Conservation (phyloP, 2,888 invertebrate species). For the Boloria selene region DNA sequence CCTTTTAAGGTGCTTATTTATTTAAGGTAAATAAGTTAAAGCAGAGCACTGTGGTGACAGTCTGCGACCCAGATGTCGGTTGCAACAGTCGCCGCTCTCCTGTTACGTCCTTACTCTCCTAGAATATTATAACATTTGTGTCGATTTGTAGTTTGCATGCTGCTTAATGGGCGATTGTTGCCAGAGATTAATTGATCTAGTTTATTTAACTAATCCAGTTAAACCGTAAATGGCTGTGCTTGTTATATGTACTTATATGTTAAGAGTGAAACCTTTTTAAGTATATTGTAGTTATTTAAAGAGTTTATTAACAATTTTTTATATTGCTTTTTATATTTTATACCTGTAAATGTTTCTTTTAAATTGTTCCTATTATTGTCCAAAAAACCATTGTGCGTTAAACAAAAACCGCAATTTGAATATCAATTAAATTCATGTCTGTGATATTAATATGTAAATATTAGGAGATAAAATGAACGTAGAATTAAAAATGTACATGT, state of each 20-base stretch:
- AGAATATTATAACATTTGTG: slow-evolving; percentile 10
- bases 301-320: too few species aligned
- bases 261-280: too few species aligned
- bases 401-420: too few species aligned
- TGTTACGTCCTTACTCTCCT: slow-evolving; percentile 29
- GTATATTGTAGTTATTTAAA: too few species aligned
- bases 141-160: slow-evolving; percentile 7
- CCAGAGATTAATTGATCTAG: background rate
- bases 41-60: slow-evolving; percentile 48
- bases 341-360: too few species aligned
- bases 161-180: slow-evolving; percentile 7
- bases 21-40: slow-evolving; percentile 47
- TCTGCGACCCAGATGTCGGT: slow-evolving; percentile 48
- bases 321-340: too few species aligned
- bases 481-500: background rate
- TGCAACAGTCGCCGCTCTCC: slow-evolving; percentile 47
- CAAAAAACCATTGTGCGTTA: too few species aligned
- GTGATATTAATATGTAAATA: background rate
- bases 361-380: too few species aligned
- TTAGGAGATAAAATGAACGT: background rate
- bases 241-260: too few species aligned
- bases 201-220: background rate
- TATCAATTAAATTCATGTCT: background rate
- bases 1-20: slow-evolving; percentile 13
- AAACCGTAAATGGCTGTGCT: too few species aligned